Base-by-base conservation (phyloP, 2,888 invertebrate genomes). In the Kuschelorhynchus macadamiae region DNA sequence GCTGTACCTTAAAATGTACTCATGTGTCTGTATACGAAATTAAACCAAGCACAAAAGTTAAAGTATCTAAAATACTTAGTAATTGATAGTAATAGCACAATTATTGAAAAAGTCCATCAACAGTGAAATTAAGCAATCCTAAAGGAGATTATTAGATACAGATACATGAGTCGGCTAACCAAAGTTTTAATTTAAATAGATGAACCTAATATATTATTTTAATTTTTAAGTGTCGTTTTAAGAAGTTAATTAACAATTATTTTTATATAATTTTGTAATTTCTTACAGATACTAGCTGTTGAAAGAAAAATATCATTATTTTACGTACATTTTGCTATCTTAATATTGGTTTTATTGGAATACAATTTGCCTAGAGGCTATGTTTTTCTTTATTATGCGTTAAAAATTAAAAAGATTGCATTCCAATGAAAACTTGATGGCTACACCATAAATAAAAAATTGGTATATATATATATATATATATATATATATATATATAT, bases 241-340 rank as follows among this genome's bases (percentile, higher is more conserved):
- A 68, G 71, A 49, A 75, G 75, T 76, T 70, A 47, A 61, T 69
- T 78, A 78, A 77, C 75, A 77, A 76, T 78, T 79, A 78, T 81
- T 81, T 81, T 81, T 80, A 78, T 81, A 79, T 81, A 78, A 79
- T 81, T 81, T 80, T 81, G 78, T 81, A 80, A 78, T 80, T 81
- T 80, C 77, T 77, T 63, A 59, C 52, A 32, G 47, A 41, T 63
- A 67, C 63, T 63, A 63, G 36, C 49, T 44, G 36, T 16, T 11
- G 30, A 46, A 42, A 12, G 50, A 42, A 42, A 36, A 53, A 17
- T 2, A 25, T 25, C 25, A 25, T 5, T 25, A 25, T 25, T 25
- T 5, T 25, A 5, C 25, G n/a, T 25, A 25, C 25, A 3, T 3
- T 25, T 25, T 7, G 25, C 25, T 7, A 25, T 25, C 25, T 25